Evolutionary conservation across 2,797 vertebrate genomes (phyloP).

Genomic region (Gymnoscopelus braueri): DNA sequence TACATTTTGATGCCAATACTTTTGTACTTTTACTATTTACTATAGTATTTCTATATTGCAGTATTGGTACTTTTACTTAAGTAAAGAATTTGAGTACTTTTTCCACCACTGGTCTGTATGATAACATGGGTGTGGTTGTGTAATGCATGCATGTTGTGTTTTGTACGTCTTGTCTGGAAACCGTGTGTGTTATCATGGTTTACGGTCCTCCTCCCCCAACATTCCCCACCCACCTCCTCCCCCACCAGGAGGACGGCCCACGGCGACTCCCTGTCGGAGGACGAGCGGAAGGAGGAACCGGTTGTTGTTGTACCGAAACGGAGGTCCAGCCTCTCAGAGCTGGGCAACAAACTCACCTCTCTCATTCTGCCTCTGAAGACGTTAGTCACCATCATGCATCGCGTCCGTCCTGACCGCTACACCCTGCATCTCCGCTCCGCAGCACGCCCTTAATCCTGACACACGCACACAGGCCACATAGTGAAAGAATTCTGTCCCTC

Average conservation of each 20-base stretch:
- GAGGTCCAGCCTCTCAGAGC: constrained; percentile 86
- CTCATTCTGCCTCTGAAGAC: constrained; percentile 78
- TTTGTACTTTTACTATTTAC: too few relatives aligned
- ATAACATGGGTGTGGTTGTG: not conserved
- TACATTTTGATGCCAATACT: too few relatives aligned
- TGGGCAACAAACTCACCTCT: constrained; percentile 79
- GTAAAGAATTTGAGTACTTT: too few relatives aligned
- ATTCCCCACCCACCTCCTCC: not conserved
- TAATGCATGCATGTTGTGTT: constrained; percentile 55
- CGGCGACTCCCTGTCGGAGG: constrained; percentile 65
- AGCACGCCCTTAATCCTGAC: constrained; percentile 14
- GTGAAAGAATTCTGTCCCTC: constrained; percentile 55
- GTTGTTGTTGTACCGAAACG: constrained; percentile 64
- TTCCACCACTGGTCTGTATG: too few relatives aligned
- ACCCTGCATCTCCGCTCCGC: constrained; percentile 10
- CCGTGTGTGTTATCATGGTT: too few relatives aligned
- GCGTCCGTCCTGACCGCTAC: constrained; percentile 14
- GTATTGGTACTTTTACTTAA: too few relatives aligned
- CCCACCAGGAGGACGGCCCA: constrained; percentile 60
- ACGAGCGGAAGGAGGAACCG: constrained; percentile 64
- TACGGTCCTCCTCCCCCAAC: too few relatives aligned
- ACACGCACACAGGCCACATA: constrained; percentile 8
- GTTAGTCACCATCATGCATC: constrained; percentile 72
- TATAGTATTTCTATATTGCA: too few relatives aligned
- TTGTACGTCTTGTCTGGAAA: constrained; percentile 9